Base-by-base conservation (phyloP, 2,888 invertebrate genomes). In the Oligia fasciuncula region DNA sequence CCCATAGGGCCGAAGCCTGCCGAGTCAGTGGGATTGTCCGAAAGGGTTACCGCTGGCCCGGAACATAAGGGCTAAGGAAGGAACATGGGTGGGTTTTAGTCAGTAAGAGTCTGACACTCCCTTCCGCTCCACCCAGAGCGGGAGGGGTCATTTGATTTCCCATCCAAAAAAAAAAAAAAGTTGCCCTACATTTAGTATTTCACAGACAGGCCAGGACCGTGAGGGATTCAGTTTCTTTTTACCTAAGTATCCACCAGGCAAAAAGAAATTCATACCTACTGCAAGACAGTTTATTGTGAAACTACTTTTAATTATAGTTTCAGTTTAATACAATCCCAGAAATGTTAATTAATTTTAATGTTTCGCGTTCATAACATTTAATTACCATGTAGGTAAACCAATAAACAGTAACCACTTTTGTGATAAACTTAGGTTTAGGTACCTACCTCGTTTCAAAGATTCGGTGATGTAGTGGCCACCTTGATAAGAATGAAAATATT, bases 401-500 rank as follows among this genome's bases (percentile, higher is more conserved):
- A 76, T 85, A 80, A 85, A 76, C 60, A 40, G 51, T 17, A 29
- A 40, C 11, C 6, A 51, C 63, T 70, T n/a, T 6, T 49, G 6
- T 29, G 29, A 49, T 66, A 49, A 8, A 60, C 40, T 40, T n/a
- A 35, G 1, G 57, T 43, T 46, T 57, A 49, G 8, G 62, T 68
- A 60, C 49, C 29, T 60, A 60, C 49, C 29, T 60, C 49, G 40
- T 72, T 73, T 17, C 3, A 29, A 54, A 75, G 54, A 60, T 66
- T 46, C 66, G 40, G 77, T 77, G 51, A 85, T 85, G 83, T 67
- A 80, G 75, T 49, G 23, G 68, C 60, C 54, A 71, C 46, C 43
- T 75, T 66, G 43, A 73, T 54, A 70, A 87, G 43, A 70, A 91
- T 90, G 89, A 84, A 81, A 91, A 91, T 84, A 93, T 92, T 91